phyloP scores from a whole-genome alignment of 2,797 vertebrate species.

The Silurus aristotelis region DNA sequence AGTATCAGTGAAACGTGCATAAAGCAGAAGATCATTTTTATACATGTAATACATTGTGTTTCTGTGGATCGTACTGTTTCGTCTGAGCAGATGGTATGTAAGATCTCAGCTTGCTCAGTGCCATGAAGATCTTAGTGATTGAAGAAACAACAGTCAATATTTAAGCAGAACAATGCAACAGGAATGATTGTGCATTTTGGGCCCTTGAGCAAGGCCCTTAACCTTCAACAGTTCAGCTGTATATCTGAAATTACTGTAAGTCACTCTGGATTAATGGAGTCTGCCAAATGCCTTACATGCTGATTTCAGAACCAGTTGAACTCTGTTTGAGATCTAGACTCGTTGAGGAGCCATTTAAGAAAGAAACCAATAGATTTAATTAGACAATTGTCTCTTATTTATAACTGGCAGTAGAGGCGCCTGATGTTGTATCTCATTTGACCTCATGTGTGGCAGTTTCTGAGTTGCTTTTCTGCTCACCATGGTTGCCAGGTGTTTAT shows the following conservation, averaged over 20 bases:
- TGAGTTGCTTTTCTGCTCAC: too few relatives aligned
- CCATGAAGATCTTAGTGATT: neutral
- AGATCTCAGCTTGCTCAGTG: neutral
- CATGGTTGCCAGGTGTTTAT: too few relatives aligned
- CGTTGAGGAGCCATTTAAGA: neutral
- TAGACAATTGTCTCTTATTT: too few relatives aligned
- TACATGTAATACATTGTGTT: neutral
- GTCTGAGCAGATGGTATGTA: neutral
- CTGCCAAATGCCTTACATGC: neutral
- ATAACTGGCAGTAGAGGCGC: too few relatives aligned
- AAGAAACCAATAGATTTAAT: neutral
- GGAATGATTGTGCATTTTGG: too few relatives aligned
- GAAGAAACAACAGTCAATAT: neutral
- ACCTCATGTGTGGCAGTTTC: too few relatives aligned
- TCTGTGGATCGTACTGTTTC: neutral
- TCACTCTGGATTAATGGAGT: too few relatives aligned
- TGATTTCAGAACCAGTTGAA: neutral
- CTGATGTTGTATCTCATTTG: too few relatives aligned
- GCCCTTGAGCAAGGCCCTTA: too few relatives aligned
- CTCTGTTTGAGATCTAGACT: neutral
- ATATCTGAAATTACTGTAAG: too few relatives aligned
- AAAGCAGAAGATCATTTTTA: neutral
- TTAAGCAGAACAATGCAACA: neutral
- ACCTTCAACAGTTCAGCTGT: too few relatives aligned
- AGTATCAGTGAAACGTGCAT: neutral